phyloP scores from a whole-genome alignment of 1,140 invertebrate genomes.

The Camponotus pennsylvanicus region DNA sequence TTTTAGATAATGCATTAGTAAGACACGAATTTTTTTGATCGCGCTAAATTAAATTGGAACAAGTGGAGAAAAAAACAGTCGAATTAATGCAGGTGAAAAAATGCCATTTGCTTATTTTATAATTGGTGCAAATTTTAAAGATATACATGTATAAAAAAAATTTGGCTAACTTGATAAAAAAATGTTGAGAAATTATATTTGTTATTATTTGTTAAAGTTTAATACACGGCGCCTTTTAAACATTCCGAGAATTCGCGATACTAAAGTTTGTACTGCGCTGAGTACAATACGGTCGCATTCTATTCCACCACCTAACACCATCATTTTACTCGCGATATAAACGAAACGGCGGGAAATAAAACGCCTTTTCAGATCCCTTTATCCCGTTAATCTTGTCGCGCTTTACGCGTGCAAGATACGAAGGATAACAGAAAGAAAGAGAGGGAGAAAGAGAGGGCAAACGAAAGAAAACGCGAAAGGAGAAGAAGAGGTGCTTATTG shows the following conservation, averaged over 20 bases:
- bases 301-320: slow-evolving; percentile 47
- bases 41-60: background rate
- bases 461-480: background rate
- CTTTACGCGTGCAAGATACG: slow-evolving; percentile 49
- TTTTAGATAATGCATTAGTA: background rate
- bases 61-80: background rate
- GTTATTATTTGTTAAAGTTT: slow-evolving; percentile 23
- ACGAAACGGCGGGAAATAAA: slow-evolving; percentile 57
- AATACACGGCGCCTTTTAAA: background rate
- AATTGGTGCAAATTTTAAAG: background rate
- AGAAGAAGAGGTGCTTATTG: slow-evolving; percentile 39
- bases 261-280: slow-evolving; percentile 38
- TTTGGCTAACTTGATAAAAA: background rate
- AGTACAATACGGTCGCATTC: slow-evolving; percentile 49
- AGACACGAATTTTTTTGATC: background rate
- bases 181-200: slow-evolving; percentile 13
- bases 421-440: slow-evolving; percentile 17
- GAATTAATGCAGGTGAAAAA: background rate
- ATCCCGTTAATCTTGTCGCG: slow-evolving; percentile 62
- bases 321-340: slow-evolving; percentile 48
- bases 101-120: background rate
- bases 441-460: no score
- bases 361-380: slow-evolving; percentile 59
- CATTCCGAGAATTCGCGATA: slow-evolving; percentile 10
- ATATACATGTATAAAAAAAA: no score